Conservation (phyloP, 2,113 vertebrate genomes). For the Chiloscyllium plagiosum region DNA sequence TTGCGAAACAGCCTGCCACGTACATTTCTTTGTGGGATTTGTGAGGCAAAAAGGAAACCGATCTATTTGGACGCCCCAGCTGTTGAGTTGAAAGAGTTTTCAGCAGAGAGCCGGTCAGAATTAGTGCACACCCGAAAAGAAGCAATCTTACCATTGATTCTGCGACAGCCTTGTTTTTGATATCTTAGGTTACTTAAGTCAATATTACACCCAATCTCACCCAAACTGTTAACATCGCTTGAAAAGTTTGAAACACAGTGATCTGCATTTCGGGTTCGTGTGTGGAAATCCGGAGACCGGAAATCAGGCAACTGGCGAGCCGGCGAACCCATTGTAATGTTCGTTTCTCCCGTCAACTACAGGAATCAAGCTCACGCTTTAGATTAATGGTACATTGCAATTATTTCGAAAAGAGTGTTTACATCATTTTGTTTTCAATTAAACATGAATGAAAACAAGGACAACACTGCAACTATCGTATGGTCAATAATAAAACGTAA, state of each 20-base stretch:
- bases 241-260: neutral
- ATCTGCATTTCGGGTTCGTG: neutral
- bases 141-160: too few species aligned
- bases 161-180: neutral
- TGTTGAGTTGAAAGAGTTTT: neutral
- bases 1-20: neutral
- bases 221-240: neutral
- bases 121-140: too few species aligned
- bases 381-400: neutral
- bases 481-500: neutral
- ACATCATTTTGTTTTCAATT: neutral
- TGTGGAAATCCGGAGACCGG: neutral
- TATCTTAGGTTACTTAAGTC: neutral
- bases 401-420: neutral
- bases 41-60: neutral
- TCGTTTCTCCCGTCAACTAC: neutral
- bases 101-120: too few species aligned
- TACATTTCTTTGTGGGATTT: neutral
- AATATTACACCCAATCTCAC: neutral
- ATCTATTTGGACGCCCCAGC: neutral
- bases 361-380: neutral
- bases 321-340: neutral
- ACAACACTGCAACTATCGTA: neutral
- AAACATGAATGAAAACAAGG: slow-evolving; percentile 15
- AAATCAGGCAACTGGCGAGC: neutral